Base-by-base conservation (phyloP, 2,888 invertebrate species). In the Doris montereyensis region DNA sequence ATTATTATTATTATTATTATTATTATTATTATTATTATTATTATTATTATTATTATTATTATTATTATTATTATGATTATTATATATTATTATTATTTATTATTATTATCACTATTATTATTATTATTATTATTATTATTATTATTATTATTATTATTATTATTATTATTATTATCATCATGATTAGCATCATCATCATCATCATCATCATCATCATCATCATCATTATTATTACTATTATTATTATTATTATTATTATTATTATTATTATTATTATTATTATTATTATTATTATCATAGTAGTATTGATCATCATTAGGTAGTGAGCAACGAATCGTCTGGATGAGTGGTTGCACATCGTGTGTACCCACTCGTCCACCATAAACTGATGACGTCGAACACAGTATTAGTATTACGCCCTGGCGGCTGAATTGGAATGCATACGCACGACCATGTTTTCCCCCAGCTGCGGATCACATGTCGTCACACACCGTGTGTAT, bases 61-160 rank as follows among this genome's bases (percentile, higher is more conserved):
- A 41, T 41, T 41, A 41, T 41, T 41, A 41, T 41, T 41, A 41
- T 41, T 41, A 41, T 41, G 5, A 41, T 41, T 41, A 41, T 41
- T 41, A 41, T 41, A 10, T 41, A 41, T 41, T 41, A 41, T 41
- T 41, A 41, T 41, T 41, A 41, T 41, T 41, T 10, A 10, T 41
- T 10, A 10, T 41, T 41, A 10, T 41, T 41, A 41, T 41, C 52
- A 41, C 17, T 17, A 41, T 41, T 17, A 41, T 41, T 17, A 41
- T 41, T 17, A 41, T 41, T 17, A 41, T 41, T 41, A 41, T 41
- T 41, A 41, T 41, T 41, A 41, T 41, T 41, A 41, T 41, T 41
- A 41, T 41, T 41, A 41, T 41, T 62, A 24, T 62, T 62, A 62
- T 62, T 21, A 62, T 62, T 62, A 21, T 62, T 62, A 24, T 62